phyloP scores from a whole-genome alignment of 1,140 invertebrate genomes.

The Heliconius hermathena region DNA sequence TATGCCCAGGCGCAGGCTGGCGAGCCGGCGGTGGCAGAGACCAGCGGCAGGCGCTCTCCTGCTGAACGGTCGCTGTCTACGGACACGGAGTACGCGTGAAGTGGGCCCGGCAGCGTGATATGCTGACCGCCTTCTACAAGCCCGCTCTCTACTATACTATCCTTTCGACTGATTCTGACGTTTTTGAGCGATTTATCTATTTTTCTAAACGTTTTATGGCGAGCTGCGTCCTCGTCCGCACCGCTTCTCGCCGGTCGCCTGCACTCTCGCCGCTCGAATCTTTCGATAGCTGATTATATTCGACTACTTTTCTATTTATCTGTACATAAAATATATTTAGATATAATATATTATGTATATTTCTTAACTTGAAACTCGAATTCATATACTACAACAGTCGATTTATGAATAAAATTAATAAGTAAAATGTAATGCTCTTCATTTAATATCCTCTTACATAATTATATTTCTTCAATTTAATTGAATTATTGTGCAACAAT shows the following conservation, averaged over 20 bases:
- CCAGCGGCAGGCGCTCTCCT: slow-evolving; percentile 77
- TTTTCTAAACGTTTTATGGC: slow-evolving; percentile 81
- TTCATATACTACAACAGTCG: slow-evolving; percentile 81
- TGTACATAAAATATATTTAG: slow-evolving; percentile 82
- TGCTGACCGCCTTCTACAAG: slow-evolving; percentile 58
- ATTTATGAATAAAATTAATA: slow-evolving; percentile 75
- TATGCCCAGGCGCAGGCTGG: slow-evolving; percentile 85
- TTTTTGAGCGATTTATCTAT: slow-evolving; percentile 82
- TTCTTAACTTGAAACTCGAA: slow-evolving; percentile 80
- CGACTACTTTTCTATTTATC: slow-evolving; percentile 81
- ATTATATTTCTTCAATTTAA: background rate
- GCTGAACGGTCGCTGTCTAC: slow-evolving; percentile 85
- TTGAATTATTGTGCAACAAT: background rate
- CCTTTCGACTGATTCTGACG: slow-evolving; percentile 78
- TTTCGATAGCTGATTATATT: slow-evolving; percentile 80
- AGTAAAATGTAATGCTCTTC: slow-evolving; percentile 16
- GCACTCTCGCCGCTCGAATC: slow-evolving; percentile 79
- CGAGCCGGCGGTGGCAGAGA: slow-evolving; percentile 76
- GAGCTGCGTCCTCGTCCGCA: slow-evolving; percentile 77
- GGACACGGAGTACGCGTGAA: slow-evolving; percentile 89
- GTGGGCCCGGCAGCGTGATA: slow-evolving; percentile 50
- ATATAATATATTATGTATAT: slow-evolving; percentile 82
- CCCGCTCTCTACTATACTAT: slow-evolving; percentile 77
- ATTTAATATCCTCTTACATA: slow-evolving; percentile 9
- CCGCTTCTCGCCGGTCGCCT: slow-evolving; percentile 77